These are phyloP conservation scores for Garra rufa DNA, from an alignment of 2,113 vertebrate genomes.

Conservation along the genomic window DNA sequence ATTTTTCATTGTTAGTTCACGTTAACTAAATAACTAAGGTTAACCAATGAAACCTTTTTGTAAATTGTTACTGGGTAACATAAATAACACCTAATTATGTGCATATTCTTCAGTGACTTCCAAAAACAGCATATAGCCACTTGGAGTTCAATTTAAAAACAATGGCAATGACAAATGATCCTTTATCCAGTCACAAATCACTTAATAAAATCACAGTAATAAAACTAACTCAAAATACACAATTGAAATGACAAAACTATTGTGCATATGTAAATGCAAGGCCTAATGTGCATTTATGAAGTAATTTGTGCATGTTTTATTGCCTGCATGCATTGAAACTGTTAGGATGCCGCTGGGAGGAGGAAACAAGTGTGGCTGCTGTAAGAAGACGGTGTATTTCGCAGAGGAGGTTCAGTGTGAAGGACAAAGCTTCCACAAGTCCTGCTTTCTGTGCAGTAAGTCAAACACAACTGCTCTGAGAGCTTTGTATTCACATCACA, in stretches of 20 bases:
- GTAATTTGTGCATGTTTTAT: not conserved
- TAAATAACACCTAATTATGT: not conserved
- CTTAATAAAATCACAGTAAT: too few relatives aligned
- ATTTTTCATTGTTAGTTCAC: not conserved
- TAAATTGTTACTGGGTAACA: not conserved
- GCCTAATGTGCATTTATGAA: not conserved
- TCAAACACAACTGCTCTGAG: slow-evolving; percentile 56
- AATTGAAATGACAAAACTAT: not conserved
- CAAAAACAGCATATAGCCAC: not conserved
- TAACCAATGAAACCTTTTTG: not conserved
- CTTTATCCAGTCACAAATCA: not conserved
- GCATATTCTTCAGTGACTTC: not conserved
- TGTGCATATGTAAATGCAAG: not conserved
- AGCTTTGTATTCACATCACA: not conserved
- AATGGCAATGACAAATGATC: not conserved
- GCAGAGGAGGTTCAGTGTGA: slow-evolving; percentile 96
- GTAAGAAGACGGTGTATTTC: slow-evolving; percentile 89
- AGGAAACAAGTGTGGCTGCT: slow-evolving; percentile 92
- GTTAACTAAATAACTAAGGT: not conserved
- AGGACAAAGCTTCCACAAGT: slow-evolving; percentile 91
- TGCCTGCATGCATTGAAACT: slow-evolving; percentile 7
- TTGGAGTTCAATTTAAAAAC: not conserved
- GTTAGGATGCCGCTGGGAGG: slow-evolving; percentile 84
- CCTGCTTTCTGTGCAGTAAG: slow-evolving; percentile 97
- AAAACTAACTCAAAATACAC: not conserved